These are phyloP conservation scores for Donacobius atricapilla DNA, from an alignment of 2,113 vertebrate species.

Conservation along the genomic window DNA sequence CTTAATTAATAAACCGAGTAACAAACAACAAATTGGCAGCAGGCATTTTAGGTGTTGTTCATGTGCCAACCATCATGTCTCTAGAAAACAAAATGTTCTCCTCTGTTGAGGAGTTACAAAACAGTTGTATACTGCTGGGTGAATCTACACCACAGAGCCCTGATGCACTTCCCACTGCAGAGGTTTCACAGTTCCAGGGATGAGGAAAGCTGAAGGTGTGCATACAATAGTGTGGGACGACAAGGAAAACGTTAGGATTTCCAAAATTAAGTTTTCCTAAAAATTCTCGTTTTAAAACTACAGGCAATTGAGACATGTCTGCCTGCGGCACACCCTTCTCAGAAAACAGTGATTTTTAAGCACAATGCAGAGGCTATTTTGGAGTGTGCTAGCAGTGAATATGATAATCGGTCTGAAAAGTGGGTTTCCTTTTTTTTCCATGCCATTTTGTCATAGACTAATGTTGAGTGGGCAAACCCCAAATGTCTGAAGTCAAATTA, in stretches of 20 bases:
- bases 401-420: neutral
- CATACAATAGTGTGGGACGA: neutral
- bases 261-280: neutral
- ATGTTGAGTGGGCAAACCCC: neutral
- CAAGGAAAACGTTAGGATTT: neutral
- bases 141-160: neutral
- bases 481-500: neutral
- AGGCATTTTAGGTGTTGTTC: constrained; percentile 62
- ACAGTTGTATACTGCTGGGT: neutral
- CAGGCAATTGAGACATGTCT: too few relatives aligned
- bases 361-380: neutral
- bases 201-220: neutral
- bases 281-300: neutral
- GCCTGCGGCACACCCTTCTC: neutral
- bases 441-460: neutral
- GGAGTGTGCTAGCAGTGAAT: neutral
- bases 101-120: constrained; percentile 18
- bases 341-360: neutral
- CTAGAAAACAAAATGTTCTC: constrained; percentile 58
- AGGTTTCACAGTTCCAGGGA: neutral
- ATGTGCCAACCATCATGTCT: constrained; percentile 45
- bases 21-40: constrained; percentile 66
- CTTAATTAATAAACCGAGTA: constrained; percentile 68
- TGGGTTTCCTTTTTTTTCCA: neutral
- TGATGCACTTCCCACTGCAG: fast-evolving